phyloP scores from a whole-genome alignment of 2,797 vertebrate species.

The Manis javanica region DNA sequence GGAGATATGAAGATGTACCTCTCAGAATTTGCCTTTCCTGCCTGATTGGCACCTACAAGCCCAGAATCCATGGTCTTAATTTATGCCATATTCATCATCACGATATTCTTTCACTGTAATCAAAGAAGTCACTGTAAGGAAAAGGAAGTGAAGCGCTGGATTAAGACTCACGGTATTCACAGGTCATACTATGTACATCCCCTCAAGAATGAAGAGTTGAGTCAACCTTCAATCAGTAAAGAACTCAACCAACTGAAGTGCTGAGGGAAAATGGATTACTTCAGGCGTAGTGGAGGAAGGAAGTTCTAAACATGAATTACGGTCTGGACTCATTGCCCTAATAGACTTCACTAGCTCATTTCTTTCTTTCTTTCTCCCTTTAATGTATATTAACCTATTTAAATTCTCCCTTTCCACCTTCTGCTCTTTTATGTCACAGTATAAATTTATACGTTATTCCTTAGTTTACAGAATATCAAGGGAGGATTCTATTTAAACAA shows the following conservation, averaged over 20 bases:
- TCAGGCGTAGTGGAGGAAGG: neutral
- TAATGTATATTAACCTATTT: neutral
- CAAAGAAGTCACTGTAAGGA: neutral
- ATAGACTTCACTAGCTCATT: neutral
- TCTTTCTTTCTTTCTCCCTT: neutral
- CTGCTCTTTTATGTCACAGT: neutral
- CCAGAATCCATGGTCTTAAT: neutral
- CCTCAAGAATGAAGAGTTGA: neutral
- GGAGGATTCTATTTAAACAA: neutral
- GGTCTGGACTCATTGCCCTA: neutral
- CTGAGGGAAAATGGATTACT: neutral
- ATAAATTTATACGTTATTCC: neutral
- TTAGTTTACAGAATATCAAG: neutral
- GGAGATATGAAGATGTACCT: neutral
- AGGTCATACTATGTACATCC: neutral
- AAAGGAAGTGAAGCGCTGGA: neutral
- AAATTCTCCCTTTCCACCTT: neutral
- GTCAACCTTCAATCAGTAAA: neutral
- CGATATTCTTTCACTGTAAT: neutral
- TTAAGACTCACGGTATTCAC: neutral
- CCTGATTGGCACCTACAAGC: neutral
- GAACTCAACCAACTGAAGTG: neutral
- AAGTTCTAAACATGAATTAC: neutral
- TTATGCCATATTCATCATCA: neutral
- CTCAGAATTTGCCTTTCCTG: neutral